Evolutionary conservation across 2,797 vertebrate genomes (phyloP).

Genomic region (Argyrosomus regius): DNA sequence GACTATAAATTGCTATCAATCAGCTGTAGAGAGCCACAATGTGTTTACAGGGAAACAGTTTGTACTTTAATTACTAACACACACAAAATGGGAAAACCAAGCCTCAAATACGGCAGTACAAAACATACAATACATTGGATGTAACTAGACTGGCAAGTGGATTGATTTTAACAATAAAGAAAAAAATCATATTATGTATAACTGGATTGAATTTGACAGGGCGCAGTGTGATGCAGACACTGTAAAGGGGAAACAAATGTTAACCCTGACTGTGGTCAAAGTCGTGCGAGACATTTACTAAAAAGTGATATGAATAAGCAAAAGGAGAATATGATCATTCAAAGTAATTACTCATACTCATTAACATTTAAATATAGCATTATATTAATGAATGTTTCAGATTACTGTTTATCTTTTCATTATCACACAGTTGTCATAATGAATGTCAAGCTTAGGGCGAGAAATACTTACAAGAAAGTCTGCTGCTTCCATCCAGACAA

Average conservation of each 20-base stretch:
- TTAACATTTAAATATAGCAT: conserved; percentile 14
- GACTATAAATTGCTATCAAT: not conserved
- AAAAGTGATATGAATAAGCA: conserved; percentile 7
- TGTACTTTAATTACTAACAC: not conserved
- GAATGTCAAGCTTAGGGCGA: conserved; percentile 23
- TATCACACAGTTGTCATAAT: conserved; percentile 4
- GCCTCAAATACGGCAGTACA: not conserved
- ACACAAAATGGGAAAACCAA: not conserved
- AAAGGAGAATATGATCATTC: not conserved
- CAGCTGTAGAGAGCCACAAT: not conserved
- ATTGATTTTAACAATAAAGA: too few relatives aligned
- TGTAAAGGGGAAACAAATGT: not conserved
- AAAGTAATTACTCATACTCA: conserved; percentile 23
- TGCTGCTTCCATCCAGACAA: conserved; percentile 43
- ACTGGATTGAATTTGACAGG: not conserved
- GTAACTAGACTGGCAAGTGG: too few relatives aligned
- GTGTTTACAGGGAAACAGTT: not conserved
- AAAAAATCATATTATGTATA: too few relatives aligned
- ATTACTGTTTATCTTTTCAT: not conserved
- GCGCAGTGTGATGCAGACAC: not conserved
- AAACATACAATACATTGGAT: not conserved
- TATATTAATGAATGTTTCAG: conserved; percentile 19
- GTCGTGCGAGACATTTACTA: not conserved
- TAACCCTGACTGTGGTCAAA: conserved; percentile 1
- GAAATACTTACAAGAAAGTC: conserved; percentile 46